Conservation (phyloP, 2,797 vertebrate genomes). For the Podarcis siculus region DNA sequence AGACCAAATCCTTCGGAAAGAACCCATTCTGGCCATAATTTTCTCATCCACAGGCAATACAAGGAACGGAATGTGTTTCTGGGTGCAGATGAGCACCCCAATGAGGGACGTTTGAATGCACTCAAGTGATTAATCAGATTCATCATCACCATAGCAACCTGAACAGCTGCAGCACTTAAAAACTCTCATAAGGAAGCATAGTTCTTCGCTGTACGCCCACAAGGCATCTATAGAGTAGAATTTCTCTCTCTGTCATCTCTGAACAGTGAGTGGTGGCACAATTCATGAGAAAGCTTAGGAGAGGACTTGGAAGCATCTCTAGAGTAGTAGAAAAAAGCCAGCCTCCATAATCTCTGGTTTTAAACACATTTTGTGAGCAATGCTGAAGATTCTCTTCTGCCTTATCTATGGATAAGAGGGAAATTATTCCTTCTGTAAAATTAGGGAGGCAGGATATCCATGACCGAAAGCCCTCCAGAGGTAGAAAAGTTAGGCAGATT, state of each 20-base stretch:
- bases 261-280: constrained; percentile 32
- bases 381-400: background rate
- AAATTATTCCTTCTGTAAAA: background rate
- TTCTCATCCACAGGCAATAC: background rate
- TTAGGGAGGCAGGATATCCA: background rate
- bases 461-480: background rate
- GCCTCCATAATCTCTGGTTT: background rate
- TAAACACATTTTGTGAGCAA: background rate
- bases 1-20: background rate
- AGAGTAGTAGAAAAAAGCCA: background rate
- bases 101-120: background rate
- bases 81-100: constrained; percentile 16
- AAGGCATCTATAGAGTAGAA: constrained; percentile 46
- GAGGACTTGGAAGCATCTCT: constrained; percentile 14
- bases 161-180: constrained; percentile 51
- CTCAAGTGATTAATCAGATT: constrained; percentile 48
- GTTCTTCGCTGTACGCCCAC: background rate
- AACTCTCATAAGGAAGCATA: constrained; percentile 24
- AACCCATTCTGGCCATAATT: background rate
- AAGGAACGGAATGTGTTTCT: background rate
- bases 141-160: constrained; percentile 74
- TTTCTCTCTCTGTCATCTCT: constrained; percentile 47
- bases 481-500: background rate
- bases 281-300: constrained; percentile 42
- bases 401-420: background rate